Percentiles rank a stretch among this genome's conserved stretches.
These are phyloP conservation scores for Lacerta agilis DNA, from an alignment of 2,797 vertebrate species.

Conservation along the genomic window DNA sequence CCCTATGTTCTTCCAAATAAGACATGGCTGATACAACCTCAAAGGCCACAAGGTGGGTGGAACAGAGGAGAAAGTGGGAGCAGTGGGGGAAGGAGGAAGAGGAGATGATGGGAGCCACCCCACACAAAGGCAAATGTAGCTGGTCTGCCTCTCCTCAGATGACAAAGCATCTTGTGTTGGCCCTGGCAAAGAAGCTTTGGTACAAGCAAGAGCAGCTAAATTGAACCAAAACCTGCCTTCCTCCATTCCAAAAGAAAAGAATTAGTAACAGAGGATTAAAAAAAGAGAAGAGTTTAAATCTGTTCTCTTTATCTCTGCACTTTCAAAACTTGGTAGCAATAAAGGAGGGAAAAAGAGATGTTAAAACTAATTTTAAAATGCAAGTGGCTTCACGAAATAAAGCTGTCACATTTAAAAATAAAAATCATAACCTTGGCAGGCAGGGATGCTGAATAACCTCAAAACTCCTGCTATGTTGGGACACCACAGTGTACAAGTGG, in stretches of 20 bases:
- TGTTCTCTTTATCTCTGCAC: slow-evolving; percentile 47
- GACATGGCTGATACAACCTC: not conserved
- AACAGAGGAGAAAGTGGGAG: no score
- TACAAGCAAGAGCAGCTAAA: not conserved
- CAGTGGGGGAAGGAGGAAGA: no score
- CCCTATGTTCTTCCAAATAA: not conserved
- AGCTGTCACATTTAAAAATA: slow-evolving; percentile 44
- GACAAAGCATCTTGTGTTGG: no score
- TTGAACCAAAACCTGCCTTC: not conserved
- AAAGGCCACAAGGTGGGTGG: not conserved
- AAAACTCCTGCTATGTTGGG: not conserved
- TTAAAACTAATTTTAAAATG: slow-evolving; percentile 54
- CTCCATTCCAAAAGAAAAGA: not conserved
- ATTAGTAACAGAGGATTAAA: slow-evolving; percentile 16
- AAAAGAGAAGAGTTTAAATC: slow-evolving; percentile 15
- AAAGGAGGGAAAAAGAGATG: not conserved
- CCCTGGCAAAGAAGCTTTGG: not conserved
- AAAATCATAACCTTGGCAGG: not conserved
- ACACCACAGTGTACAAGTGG: not conserved
- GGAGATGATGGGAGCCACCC: no score
- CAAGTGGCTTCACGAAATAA: slow-evolving; percentile 44
- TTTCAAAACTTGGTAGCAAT: slow-evolving; percentile 38
- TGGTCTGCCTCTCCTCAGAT: no score
- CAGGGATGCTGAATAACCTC: not conserved
- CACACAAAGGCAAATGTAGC: no score